Percentiles rank a stretch among this genome's conserved stretches.
Conservation (phyloP, 2,113 vertebrate genomes). For the Melanerpes formicivorus region DNA sequence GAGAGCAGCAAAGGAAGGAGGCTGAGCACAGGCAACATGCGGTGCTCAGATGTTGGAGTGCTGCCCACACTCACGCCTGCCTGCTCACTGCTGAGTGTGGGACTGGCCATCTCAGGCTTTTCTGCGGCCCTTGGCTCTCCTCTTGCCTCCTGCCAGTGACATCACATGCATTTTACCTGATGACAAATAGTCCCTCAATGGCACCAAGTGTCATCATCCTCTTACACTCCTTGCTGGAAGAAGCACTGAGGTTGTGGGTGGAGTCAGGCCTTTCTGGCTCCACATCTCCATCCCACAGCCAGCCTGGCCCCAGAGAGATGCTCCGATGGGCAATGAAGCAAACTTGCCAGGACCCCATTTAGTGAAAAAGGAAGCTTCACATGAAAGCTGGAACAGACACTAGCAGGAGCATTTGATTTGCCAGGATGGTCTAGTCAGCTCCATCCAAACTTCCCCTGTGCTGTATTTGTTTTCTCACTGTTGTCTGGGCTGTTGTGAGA, state of each 20-base stretch:
- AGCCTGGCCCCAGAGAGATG: not conserved
- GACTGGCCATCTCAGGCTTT: not conserved
- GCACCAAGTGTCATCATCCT: not conserved
- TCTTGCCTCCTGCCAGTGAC: not conserved
- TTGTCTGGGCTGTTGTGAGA: conserved; percentile 26
- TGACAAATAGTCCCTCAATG: not conserved
- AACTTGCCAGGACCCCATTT: not conserved
- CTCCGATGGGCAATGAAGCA: fast-evolving
- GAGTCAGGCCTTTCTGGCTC: conserved; percentile 5
- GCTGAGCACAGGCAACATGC: fast-evolving
- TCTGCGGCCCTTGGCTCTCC: not conserved
- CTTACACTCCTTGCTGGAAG: not conserved
- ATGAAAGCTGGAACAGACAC: not conserved
- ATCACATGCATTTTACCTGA: not conserved
- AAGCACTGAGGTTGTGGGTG: not conserved
- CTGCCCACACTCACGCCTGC: not conserved
- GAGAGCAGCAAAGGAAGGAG: not conserved
- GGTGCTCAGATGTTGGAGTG: not conserved
- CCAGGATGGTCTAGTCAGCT: conserved; percentile 12
- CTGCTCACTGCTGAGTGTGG: fast-evolving
- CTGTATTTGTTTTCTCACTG: not conserved
- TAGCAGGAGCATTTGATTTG: not conserved
- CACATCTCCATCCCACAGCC: not conserved
- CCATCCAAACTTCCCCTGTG: not conserved
- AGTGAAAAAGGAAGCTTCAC: not conserved